phyloP scores from a whole-genome alignment of 1,140 invertebrate species.

The Musca vetustissima region DNA sequence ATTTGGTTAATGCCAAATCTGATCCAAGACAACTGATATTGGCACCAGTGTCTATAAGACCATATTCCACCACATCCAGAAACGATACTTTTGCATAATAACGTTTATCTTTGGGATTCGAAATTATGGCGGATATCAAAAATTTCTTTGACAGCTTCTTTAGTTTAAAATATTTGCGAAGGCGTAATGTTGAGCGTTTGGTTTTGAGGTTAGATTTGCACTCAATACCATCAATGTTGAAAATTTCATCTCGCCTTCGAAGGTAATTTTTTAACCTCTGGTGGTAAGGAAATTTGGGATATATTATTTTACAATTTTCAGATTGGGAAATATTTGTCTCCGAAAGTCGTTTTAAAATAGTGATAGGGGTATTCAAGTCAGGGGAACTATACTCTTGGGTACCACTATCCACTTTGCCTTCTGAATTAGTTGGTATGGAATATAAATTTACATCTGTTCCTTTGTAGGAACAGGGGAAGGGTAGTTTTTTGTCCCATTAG shows the following conservation, averaged over 20 bases:
- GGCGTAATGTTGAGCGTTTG: background rate
- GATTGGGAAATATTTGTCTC: too few relatives aligned
- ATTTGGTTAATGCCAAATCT: background rate
- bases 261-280: background rate
- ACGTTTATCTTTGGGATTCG: background rate
- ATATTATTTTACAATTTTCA: background rate
- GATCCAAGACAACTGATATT: background rate
- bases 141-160: background rate
- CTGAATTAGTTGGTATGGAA: too few relatives aligned
- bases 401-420: too few relatives aligned
- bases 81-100: slow-evolving; percentile 2
- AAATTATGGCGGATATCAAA: background rate
- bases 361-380: too few relatives aligned
- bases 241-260: background rate
- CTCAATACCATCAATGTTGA: background rate
- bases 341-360: too few relatives aligned
- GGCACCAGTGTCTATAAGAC: too few relatives aligned
- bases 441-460: background rate
- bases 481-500: background rate
- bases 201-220: background rate
- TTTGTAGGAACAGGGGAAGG: background rate
- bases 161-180: background rate
- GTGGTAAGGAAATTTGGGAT: background rate
- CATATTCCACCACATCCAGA: background rate
- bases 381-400: too few relatives aligned